Base-by-base conservation (phyloP, 2,797 vertebrate genomes). In the Triplophysa yarkandensis region DNA sequence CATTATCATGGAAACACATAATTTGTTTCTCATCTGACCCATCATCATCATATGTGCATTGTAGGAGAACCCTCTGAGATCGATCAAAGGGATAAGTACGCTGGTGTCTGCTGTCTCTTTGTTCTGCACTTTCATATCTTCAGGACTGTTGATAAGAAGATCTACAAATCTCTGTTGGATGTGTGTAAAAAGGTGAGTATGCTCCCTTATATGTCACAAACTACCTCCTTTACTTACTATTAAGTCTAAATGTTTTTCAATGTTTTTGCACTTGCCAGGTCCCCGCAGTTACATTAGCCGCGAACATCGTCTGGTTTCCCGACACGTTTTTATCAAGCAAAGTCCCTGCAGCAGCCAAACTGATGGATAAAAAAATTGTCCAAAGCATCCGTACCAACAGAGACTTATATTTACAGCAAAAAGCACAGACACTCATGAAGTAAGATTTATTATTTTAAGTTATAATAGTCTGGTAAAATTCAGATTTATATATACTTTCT, bases 61-160 rank as follows among this genome's bases (percentile, higher is more conserved):
- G 52, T 74, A 99, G 98, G 98, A 48, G 98, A 99, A 84, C 95
- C 98, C 57, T 94, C 95, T 75, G 97, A 99, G 90, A 97, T 98
- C 69, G 98, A 99, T 86, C 97, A 98, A 92, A 93, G 97, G 83
- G 96, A 99, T 81, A 98, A 96, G 81, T 99, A 97, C 0, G 92
- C 95, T 30, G 93, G 92, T 0, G 87, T 98, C 69, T 98, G 97
- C 82, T 89, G 94, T 28, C 95, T 99, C 27, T 98, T 96, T 76
- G 95, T 96, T 14, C 89, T 99, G 79, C 94, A 99, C 86, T 99
- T 99, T 88, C 95, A 99, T 64, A 98, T 98, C 86, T 99, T 99
- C 89, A 93, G 97, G 69, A 91, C 93, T 3, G 80, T 99, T 3
- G 97, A 99, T 91, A 99, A 99, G 89, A 99, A 96, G 84, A 87